Conservation (phyloP, 2,113 vertebrate species). For the Vidua chalybeata region DNA sequence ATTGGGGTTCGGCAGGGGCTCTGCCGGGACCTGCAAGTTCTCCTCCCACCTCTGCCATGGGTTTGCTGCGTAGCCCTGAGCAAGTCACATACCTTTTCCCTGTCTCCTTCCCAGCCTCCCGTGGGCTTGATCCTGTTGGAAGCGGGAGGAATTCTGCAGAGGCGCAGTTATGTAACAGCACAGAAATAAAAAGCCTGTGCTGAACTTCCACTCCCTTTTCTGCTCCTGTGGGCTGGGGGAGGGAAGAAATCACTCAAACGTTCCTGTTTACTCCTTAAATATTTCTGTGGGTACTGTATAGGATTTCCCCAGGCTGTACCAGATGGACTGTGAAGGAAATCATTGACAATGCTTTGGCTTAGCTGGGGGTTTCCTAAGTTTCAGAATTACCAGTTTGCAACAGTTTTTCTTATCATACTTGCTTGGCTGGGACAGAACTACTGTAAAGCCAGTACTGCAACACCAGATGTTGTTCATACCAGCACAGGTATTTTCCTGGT, state of each 20-base stretch:
- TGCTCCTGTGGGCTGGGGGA: not conserved
- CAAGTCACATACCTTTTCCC: conserved; percentile 13
- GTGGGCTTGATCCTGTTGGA: not conserved
- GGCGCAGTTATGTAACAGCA: not conserved
- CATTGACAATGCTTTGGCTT: not conserved
- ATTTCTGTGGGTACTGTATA: not conserved
- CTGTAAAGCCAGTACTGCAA: not conserved
- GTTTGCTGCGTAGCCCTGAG: conserved; percentile 1
- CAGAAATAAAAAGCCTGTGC: not conserved
- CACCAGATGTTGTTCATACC: not conserved
- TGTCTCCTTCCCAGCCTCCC: not conserved
- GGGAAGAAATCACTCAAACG: not conserved
- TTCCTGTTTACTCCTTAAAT: not conserved
- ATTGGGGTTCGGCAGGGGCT: not conserved
- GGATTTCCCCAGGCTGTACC: not conserved
- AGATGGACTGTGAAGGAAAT: not conserved
- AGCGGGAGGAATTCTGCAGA: not conserved
- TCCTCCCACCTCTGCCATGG: not conserved
- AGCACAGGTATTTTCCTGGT: not conserved
- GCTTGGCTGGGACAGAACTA: not conserved
- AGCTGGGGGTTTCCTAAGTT: conserved; percentile 16
- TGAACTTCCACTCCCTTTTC: not conserved
- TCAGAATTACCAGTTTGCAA: not conserved
- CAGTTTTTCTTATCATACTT: not conserved
- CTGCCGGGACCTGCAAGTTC: conserved; percentile 11